Evolutionary conservation across 2,797 vertebrate genomes (phyloP), one percentile per base, ranked within the genome.

Genomic region (Lutjanus argentimaculatus): DNA sequence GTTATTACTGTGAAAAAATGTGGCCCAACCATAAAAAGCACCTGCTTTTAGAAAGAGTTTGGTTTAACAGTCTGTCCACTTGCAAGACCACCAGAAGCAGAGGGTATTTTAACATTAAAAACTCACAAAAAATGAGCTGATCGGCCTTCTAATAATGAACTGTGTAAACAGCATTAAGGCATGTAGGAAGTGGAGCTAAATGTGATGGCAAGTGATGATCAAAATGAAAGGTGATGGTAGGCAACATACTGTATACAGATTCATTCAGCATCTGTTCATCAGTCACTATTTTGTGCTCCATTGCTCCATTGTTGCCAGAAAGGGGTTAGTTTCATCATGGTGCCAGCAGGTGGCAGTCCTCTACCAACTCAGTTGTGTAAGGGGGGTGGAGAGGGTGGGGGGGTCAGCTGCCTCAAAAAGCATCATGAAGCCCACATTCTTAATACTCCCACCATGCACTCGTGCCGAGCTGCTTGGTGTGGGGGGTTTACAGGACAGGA

Each of bases 311-410:
- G 11, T 70, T 22, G 53, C 67, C 10, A 36, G 6, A n/a, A 3
- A 56, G 0, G 6, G 10, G 56, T 66, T 16, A 45, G n/a, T 85
- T 80, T 21, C 22, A n/a, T 40, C 1, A 17, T 6, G 0, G 1
- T 59, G 11, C 90, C 95, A 94, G 85, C 66, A 95, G 95, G 80
- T 93, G 95, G 94, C 93, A 90, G 82, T 92, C 67, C 82, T 10
- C 13, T 22, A 84, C 88, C 75, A 70, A 77, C 46, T 65, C 64
- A 70, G 43, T 53, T 36, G 11, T 73, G 10, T 7, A 9, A 40
- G 15, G 36, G n/a, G n/a, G n/a, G n/a, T n/a, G n/a, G 25, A 25
- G 25, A 25, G 25, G 25, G 2, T 2, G 25, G 67, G 25, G 46
- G 30, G 40, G 69, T 57, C 17, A 68, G 61, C 72, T 67, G 49